phyloP scores from a whole-genome alignment of 2,797 vertebrate species.

The Protonibea diacanthus region DNA sequence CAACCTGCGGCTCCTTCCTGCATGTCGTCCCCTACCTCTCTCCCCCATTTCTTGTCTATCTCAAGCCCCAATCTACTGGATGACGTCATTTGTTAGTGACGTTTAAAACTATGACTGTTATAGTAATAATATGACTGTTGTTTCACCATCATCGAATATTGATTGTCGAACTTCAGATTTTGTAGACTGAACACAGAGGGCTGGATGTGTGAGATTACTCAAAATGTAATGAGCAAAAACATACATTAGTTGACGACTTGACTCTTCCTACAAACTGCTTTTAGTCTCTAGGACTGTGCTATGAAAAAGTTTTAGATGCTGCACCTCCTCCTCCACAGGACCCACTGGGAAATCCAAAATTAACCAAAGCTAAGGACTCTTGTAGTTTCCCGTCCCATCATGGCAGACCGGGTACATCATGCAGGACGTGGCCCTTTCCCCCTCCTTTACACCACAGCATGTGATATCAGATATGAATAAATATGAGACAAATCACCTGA shows the following conservation, averaged over 20 bases:
- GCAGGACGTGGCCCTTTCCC: conserved; percentile 16
- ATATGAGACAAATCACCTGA: conserved; percentile 47
- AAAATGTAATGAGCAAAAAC: neutral
- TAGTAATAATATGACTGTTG: neutral
- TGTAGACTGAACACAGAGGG: too few species aligned
- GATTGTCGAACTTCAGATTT: too few species aligned
- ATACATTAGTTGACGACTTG: neutral
- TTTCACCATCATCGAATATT: too few species aligned
- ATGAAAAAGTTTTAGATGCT: neutral
- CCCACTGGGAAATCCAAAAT: neutral
- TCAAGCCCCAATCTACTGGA: neutral
- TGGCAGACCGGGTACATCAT: conserved; percentile 1
- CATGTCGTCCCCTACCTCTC: too few species aligned
- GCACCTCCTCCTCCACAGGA: neutral
- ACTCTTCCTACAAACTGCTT: conserved; percentile 3
- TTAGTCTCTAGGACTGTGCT: neutral
- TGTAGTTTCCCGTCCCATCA: neutral
- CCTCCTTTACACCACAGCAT: conserved; percentile 29
- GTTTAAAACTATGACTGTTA: neutral
- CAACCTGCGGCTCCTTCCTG: too few species aligned
- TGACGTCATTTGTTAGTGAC: neutral
- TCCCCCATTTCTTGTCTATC: too few species aligned
- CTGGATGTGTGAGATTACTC: neutral
- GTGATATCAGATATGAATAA: conserved; percentile 47
- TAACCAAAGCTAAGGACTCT: neutral